These are phyloP conservation scores for Clarias gariepinus DNA, from an alignment of 2,113 vertebrate species.

Conservation along the genomic window DNA sequence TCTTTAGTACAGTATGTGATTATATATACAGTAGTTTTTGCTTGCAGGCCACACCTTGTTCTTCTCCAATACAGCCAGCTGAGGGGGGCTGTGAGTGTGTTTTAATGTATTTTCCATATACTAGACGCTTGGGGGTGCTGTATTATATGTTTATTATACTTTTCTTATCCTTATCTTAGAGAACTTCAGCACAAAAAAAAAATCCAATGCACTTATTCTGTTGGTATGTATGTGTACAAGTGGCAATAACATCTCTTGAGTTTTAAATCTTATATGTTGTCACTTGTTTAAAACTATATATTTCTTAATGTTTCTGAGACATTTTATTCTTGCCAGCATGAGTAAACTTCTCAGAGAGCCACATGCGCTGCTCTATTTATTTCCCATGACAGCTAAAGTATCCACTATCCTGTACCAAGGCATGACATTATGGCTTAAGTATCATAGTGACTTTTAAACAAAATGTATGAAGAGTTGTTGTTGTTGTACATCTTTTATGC, in stretches of 20 bases:
- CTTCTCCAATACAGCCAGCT: conserved; percentile 42
- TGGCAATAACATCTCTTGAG: too few relatives aligned
- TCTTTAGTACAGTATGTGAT: neutral
- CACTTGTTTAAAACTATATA: neutral
- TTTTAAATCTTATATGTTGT: neutral
- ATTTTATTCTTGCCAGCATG: conserved; percentile 5
- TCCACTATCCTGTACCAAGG: conserved; percentile 48
- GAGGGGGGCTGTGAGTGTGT: conserved; percentile 63
- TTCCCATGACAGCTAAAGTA: conserved; percentile 48
- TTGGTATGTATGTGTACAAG: too few relatives aligned
- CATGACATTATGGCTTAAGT: neutral
- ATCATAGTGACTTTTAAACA: neutral
- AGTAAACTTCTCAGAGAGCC: conserved; percentile 34
- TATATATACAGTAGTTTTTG: neutral
- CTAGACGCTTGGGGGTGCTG: conserved; percentile 64
- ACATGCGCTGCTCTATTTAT: conserved; percentile 61
- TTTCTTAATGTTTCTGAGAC: neutral
- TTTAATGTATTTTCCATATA: conserved; percentile 61
- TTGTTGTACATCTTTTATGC: neutral
- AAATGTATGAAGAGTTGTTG: neutral
- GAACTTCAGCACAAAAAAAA: too few relatives aligned
- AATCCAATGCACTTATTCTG: too few relatives aligned
- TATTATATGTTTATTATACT: too few relatives aligned
- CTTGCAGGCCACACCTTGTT: conserved; percentile 36
- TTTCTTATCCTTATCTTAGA: too few relatives aligned